Evolutionary conservation across 2,113 vertebrate species (phyloP), one percentile per base, ranked within the genome.

Genomic region (Aix galericulata): DNA sequence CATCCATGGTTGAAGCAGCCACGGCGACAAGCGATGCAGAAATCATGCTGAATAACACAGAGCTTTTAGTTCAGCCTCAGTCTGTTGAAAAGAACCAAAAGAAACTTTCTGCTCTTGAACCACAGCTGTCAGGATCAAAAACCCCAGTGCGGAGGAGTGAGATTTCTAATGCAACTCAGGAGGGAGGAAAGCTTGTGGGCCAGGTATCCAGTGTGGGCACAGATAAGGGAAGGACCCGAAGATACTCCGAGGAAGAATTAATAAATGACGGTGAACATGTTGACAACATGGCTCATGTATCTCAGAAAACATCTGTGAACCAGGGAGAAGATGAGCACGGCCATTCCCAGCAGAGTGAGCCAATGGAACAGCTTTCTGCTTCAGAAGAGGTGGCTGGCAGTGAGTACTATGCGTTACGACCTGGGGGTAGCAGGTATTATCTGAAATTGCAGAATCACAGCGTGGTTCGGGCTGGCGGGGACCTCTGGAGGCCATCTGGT

Each of bases 61-160:
- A 97, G 73, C 94, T 96, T 59, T 97, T 97, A 86, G n/a, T 60
- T 42, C 96, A 89, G 31, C 40, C 97, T 53, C 67, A 85, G 38
- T 5, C 68, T 21, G 44, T 38, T 17, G 88, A 88, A 32, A 68
- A 66, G 59, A 79, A 17, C 67, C 76, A 81, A 31, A 46, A 16
- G 5, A 58, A 87, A 31, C 20, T 27, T 56, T 48, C 82, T 83
- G 29, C 59, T 67, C 44, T 53, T 23, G 60, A 64, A n/a, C 32
- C 56, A 20, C 85, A 74, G 14, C 80, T 46, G 4, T 60, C 13
- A 1, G 9, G 36, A 36, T 76, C 29, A 0, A 88, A 91, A 60
- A 32, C 32, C 62, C 36, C 48, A 31, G 27, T 38, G 11, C n/a
- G 18, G 68, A 59, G 32, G 38, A 92, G 52, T 10, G 13, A 6